These are phyloP conservation scores for Teleiodes luculella DNA, from an alignment of 2,888 invertebrate species.

Conservation along the genomic window DNA sequence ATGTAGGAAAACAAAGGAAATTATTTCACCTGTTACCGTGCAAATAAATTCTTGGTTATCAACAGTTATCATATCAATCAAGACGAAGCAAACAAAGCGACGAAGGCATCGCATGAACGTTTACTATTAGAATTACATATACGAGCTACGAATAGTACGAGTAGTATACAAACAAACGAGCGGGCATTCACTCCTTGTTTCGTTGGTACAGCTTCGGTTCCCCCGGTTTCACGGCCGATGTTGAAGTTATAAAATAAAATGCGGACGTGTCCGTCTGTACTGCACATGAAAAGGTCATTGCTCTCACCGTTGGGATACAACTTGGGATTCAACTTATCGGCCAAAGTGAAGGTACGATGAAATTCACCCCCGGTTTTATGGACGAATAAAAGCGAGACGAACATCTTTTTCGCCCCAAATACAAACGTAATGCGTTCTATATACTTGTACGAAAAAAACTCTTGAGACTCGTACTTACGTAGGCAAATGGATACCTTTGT, in stretches of 20 bases:
- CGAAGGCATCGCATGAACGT: neutral
- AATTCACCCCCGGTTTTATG: neutral
- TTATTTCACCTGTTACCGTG: neutral
- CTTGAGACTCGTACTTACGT: too few relatives aligned
- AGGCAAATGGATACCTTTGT: too few relatives aligned
- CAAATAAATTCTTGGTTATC: neutral
- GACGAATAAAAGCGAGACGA: neutral
- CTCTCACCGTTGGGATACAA: slow-evolving; percentile 45
- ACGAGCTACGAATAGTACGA: slow-evolving; percentile 18
- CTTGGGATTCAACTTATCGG: slow-evolving; percentile 37
- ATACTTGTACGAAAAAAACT: too few relatives aligned
- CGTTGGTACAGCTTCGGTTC: slow-evolving; percentile 42
- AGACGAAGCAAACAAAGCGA: neutral
- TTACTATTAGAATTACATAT: neutral
- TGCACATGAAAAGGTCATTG: slow-evolving; percentile 64
- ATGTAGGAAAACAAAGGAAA: neutral
- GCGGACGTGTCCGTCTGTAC: slow-evolving; percentile 61
- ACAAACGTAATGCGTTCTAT: too few relatives aligned
- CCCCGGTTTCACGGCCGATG: slow-evolving; percentile 41
- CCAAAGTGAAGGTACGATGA: slow-evolving; percentile 8
- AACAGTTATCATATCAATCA: neutral
- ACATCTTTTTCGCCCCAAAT: neutral
- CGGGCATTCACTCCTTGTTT: slow-evolving; percentile 46
- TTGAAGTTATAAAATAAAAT: slow-evolving; percentile 59
- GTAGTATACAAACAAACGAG: slow-evolving; percentile 36